A percentile compares a stretch with the other conserved stretches of the same genome.
Conservation (phyloP, 1,140 invertebrate species). For the Sinella curviseta region DNA sequence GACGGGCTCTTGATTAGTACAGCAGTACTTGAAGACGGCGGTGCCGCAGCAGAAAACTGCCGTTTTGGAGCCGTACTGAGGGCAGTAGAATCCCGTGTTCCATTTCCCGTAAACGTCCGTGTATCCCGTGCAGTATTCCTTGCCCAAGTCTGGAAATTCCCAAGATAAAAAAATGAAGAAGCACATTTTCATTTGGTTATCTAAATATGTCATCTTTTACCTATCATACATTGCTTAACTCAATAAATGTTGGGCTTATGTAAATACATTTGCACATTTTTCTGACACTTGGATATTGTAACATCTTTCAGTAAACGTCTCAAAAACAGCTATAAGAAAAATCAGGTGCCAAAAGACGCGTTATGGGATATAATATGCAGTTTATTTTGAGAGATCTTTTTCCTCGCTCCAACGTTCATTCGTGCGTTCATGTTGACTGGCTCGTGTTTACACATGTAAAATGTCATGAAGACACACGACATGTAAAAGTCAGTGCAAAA, state of each 20-base stretch:
- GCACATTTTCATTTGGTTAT: neutral
- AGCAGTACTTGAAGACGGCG: slow-evolving; percentile 54
- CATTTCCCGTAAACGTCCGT: slow-evolving; percentile 56
- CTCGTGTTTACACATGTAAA: neutral
- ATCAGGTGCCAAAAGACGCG: too few relatives aligned
- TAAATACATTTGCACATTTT: neutral
- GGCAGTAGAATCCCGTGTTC: slow-evolving; percentile 58
- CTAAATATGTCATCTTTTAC: neutral
- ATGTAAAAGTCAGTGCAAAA: too few relatives aligned
- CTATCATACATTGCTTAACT: neutral
- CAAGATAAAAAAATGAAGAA: neutral
- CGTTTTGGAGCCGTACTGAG: slow-evolving; percentile 51
- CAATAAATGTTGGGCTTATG: neutral
- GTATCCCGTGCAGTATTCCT: slow-evolving; percentile 56
- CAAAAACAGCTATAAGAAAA: neutral
- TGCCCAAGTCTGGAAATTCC: slow-evolving; percentile 51
- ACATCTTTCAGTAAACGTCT: neutral
- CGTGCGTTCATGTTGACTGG: neutral
- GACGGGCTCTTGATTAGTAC: slow-evolving; percentile 41
- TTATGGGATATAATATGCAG: too few relatives aligned
- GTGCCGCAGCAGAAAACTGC: slow-evolving; percentile 56
- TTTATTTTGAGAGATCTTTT: neutral
- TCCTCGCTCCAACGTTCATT: neutral
- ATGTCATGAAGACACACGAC: too few relatives aligned
- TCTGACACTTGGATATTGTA: neutral